Conservation (phyloP, 2,888 invertebrate species). For the Clusia tigrina region DNA sequence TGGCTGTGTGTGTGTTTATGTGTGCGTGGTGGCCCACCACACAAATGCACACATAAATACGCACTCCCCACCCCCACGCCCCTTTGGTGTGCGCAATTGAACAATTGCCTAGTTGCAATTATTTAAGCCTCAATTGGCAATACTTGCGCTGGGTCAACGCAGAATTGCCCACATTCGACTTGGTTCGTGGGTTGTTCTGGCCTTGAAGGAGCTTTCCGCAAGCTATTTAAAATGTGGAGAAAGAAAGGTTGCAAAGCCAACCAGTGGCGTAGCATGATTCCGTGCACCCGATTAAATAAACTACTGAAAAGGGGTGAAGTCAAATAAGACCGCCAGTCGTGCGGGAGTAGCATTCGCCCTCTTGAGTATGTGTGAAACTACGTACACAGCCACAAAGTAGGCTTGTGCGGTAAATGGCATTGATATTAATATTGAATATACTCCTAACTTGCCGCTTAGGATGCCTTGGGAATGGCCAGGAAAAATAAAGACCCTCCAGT, state of each 20-base stretch:
- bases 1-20: no score
- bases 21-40: no score
- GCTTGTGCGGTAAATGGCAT: no score
- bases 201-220: conserved; percentile 11
- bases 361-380: no score
- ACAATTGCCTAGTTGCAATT: conserved; percentile 5
- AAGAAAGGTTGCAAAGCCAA: neutral
- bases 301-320: neutral
- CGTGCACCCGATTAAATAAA: neutral
- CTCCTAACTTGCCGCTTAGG: no score
- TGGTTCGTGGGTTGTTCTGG: neutral
- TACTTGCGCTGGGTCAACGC: neutral
- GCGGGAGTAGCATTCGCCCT: no score
- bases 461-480: no score
- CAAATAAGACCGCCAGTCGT: neutral
- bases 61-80: no score
- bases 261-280: neutral
- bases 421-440: no score
- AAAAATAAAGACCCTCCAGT: no score
- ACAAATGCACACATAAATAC: no score
- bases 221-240: neutral
- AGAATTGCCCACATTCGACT: neutral
- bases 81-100: neutral
- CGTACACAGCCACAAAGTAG: no score
- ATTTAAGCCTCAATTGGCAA: conserved; percentile 7